Evolutionary conservation across 2,113 vertebrate species (phyloP).

Genomic region (Pseudopodoces humilis): DNA sequence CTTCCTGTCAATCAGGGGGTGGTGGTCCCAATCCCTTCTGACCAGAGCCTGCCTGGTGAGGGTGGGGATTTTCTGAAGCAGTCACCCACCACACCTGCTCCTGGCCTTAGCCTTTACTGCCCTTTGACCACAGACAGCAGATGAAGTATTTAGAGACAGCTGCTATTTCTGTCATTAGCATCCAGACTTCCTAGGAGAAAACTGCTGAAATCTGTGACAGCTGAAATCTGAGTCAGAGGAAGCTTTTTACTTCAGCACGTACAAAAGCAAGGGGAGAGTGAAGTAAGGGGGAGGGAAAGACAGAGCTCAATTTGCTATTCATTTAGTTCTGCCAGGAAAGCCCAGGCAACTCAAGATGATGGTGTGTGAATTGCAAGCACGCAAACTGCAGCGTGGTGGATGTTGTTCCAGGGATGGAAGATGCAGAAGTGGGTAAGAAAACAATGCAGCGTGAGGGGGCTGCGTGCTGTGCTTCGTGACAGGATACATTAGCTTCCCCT

Average conservation of each 20-base stretch:
- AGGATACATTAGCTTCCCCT: neutral
- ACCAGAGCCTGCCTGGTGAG: neutral
- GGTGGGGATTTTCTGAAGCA: neutral
- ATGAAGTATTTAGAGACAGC: neutral
- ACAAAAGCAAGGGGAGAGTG: neutral
- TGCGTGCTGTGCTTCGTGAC: neutral
- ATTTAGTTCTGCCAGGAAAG: neutral
- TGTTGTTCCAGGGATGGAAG: neutral
- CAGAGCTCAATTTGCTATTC: neutral
- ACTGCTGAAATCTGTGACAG: constrained; percentile 25
- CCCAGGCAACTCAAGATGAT: neutral
- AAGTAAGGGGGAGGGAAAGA: neutral
- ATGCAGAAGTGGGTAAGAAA: neutral
- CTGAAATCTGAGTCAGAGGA: constrained; percentile 43
- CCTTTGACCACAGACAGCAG: neutral
- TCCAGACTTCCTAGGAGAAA: constrained; percentile 7
- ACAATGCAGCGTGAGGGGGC: neutral
- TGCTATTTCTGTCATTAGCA: constrained; percentile 20
- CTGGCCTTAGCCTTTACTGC: neutral
- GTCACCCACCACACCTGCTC: neutral
- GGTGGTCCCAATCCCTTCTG: neutral
- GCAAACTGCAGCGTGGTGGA: accelerated
- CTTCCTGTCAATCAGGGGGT: neutral
- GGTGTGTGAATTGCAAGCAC: accelerated
- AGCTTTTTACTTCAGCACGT: neutral